Evolutionary conservation across 2,888 invertebrate genomes (phyloP), one percentile per base, ranked within the genome.

Genomic region (Acleris cristana): DNA sequence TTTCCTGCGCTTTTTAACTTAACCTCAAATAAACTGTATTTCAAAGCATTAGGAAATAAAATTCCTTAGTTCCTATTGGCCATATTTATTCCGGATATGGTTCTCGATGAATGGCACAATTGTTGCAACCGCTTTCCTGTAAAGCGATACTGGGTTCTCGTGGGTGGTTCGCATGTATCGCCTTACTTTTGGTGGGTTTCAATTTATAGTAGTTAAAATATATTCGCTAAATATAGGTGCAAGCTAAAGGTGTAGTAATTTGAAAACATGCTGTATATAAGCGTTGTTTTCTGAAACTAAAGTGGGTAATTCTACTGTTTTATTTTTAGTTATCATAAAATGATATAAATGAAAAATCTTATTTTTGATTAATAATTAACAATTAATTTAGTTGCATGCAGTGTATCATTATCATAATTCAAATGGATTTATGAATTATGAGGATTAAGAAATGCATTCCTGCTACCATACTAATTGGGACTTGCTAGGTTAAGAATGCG

Each of bases 81-180:
- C 69, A 70, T 72, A 75, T 80, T 74, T 71, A 74, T 78, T 79
- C 77, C 76, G 75, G 74, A 77, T 79, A 78, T 74, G 26, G 45
- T 75, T 76, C 61, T 71, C 74, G 70, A 76, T 79, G 76, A 83
- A 82, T 83, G 84, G 81, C 78, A 80, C 84, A 86, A 87, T 88
- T 84, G 85, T 85, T 80, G 82, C 83, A 84, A 86, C 86, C 82
- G 80, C 78, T 86, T 89, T 91, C 92, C 92, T 90, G 91, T 91
- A 90, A 92, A 80, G 76, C 71, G 83, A 89, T 85, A 89, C 82
- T 73, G 70, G 72, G 75, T 79, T 48, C n/a, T 57, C 62, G 85
- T 87, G 87, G 88, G 87, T 87, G 85, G 86, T 72, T 80, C 77
- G 66, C 76, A 74, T 75, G 76, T 84, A 84, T 88, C 86, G 73